Base-by-base conservation (phyloP, 2,797 vertebrate species). In the Enteromius trimaculatus region DNA sequence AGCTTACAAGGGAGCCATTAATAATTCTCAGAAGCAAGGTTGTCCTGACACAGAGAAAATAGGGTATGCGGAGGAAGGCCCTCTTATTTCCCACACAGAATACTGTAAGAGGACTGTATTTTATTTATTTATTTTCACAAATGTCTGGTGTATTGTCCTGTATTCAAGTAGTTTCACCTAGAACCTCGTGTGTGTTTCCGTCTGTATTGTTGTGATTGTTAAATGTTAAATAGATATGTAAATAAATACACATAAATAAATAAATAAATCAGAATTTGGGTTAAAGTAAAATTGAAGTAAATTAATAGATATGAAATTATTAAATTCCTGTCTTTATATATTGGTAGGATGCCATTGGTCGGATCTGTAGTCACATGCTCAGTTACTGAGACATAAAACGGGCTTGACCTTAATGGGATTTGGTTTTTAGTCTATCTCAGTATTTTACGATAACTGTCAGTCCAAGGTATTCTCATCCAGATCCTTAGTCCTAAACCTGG, bases 11-110 rank as follows among this genome's bases (percentile, higher is more conserved):
- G 91, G 93, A 93, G 90, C 92, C 93, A 95, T 95, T 93, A 95
- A 95, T 95, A 95, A 94, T 81, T 91, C 91, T 93, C 91, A 93
- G 88, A 88, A 90, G 92, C 92, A 94, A 94, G 91, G 93, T 94
- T 95, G 88, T 92, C 90, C 89, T 92, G 92, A 93, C 90, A 87
- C 89, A 90, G 89, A 92, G 92, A 92, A 93, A 94, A 94, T 92
- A 91, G 91, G 88, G 90, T 83, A 90, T 90, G 88, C 90, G 92
- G 91, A 76, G 81, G 92, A 91, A 92, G 91, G 92, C 90, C 90
- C 89, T 94, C 93, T 93, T 93, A 93, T 94, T 93, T 83, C 82
- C 80, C 72, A 74, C 64, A 62, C 31, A 90, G 91, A 90, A 90
- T 94, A 93, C 91, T 93, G 91, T 93, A 91, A 91, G 91, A 92